Evolutionary conservation across 2,797 vertebrate genomes (phyloP), one percentile per base, ranked within the genome.

Genomic region (Manis crassicaudata): DNA sequence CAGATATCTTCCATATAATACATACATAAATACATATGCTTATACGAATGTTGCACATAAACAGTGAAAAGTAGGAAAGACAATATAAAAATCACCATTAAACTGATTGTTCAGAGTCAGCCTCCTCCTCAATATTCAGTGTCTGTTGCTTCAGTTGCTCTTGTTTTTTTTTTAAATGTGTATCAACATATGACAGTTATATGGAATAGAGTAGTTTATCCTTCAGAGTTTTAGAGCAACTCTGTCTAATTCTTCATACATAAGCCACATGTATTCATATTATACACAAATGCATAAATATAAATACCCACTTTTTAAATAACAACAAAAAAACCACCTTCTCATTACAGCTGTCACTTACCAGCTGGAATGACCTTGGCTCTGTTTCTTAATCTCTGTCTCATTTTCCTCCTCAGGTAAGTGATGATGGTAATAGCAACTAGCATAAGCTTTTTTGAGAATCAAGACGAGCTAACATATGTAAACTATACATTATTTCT

Each of bases 171-270:
- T 79, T 68, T 67, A 56, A 37, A 77, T 43, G 23, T 43, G 62
- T 85, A 18, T 68, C 6, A 62, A 68, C 4, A 40, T 25, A 27
- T 89, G 4, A 72, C 6, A 56, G 9, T 83, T 58, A 72, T 20
- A 56, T 65, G 35, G 46, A 25, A 46, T 40, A 65, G 3, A 72
- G 50, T 73, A 70, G n/a, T 65, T 89, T 90, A 43, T 65, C 50
- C n/a, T 95, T 90, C 65, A 93, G 67, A 43, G n/a, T 80, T 92
- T 86, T 70, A 92, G 17, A 67, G 6, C 13, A 25, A 67, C 54
- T 88, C 79, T 88, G 29, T 54, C 23, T 90, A 83, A 83, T 77
- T 88, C 21, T 73, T 60, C 80, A 86, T 27, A 81, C 37, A 65
- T 40, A 90, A 85, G n/a, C 16, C 21, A 80, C 13, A 35, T 5